Percentiles rank a stretch among this genome's conserved stretches.
Conservation (phyloP, 2,888 invertebrate genomes). For the Ophion ellenae region DNA sequence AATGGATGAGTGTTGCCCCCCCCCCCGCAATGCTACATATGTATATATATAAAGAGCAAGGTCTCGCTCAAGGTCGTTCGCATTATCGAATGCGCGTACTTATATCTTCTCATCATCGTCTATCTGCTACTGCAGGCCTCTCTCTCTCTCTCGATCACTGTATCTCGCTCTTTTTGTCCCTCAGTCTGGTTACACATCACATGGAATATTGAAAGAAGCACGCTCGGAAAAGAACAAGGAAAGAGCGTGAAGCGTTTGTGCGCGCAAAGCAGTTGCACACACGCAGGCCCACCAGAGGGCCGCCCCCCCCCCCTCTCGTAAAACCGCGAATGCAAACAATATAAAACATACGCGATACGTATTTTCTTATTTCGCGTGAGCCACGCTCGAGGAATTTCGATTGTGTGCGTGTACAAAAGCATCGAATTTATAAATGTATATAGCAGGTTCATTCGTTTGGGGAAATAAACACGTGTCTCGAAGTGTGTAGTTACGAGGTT, state of each 20-base stretch:
- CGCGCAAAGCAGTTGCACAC: slow-evolving; percentile 22
- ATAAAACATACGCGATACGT: slow-evolving; percentile 38
- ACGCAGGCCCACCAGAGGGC: slow-evolving; percentile 20
- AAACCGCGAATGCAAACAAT: slow-evolving; percentile 60
- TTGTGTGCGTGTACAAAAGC: neutral
- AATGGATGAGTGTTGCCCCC: no score
- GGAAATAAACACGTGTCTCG: slow-evolving; percentile 16
- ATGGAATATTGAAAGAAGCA: neutral
- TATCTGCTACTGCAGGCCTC: slow-evolving; percentile 15
- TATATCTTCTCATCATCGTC: slow-evolving; percentile 38
- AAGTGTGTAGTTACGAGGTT: slow-evolving; percentile 23
- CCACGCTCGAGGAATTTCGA: slow-evolving; percentile 49
- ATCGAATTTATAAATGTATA: slow-evolving; percentile 24
- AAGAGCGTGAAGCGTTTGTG: neutral
- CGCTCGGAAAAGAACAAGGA: neutral
- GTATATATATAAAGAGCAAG: slow-evolving; percentile 52
- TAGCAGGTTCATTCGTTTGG: slow-evolving; percentile 31
- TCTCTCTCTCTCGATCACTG: neutral
- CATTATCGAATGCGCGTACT: slow-evolving; percentile 36
- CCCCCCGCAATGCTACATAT: neutral
- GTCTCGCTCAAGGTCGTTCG: slow-evolving; percentile 59
- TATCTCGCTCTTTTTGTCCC: neutral
- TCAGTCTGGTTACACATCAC: neutral
- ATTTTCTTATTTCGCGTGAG: slow-evolving; percentile 34
- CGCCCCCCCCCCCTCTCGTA: slow-evolving; percentile 14